Percentiles rank a stretch among this genome's conserved stretches.
These are phyloP conservation scores for Drosophila micromelanica DNA, from an alignment of 1,140 invertebrate species.

Conservation along the genomic window DNA sequence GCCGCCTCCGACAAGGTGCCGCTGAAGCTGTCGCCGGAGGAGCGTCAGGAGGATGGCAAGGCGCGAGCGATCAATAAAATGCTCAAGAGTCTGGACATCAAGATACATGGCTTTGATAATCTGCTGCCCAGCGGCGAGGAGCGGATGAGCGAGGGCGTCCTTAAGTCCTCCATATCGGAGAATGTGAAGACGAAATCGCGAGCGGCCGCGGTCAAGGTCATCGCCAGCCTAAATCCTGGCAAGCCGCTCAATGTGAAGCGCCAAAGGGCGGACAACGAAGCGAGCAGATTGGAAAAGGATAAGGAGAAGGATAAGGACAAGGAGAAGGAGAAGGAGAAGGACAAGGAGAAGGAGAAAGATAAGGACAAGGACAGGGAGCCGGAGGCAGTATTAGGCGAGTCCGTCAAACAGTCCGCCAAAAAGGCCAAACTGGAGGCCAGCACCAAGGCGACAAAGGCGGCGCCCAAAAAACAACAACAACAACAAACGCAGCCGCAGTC, in stretches of 20 bases:
- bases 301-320: conserved; percentile 1
- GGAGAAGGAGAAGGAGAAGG: neutral
- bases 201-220: conserved; percentile 79
- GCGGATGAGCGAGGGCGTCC: conserved; percentile 51
- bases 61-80: conserved; percentile 82
- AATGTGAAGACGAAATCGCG: conserved; percentile 83
- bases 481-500: conserved; percentile 8
- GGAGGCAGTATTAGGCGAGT: conserved; percentile 28
- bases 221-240: conserved; percentile 68
- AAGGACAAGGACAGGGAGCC: conserved; percentile 19
- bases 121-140: conserved; percentile 74
- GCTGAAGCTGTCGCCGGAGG: conserved; percentile 50
- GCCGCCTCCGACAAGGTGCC: conserved; percentile 2
- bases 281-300: neutral
- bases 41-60: conserved; percentile 75
- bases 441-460: neutral
- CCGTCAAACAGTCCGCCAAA: conserved; percentile 43
- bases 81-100: conserved; percentile 83
- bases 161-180: conserved; percentile 84
- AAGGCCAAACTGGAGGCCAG: conserved; percentile 44
- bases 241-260: conserved; percentile 54
- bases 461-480: conserved; percentile 18
- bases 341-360: conserved; percentile 9
- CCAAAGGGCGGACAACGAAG: conserved; percentile 44
- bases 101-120: conserved; percentile 83